A percentile compares a stretch with the other conserved stretches of the same genome.
phyloP scores from a whole-genome alignment of 2,888 invertebrate genomes.

The Nowickia ferox region DNA sequence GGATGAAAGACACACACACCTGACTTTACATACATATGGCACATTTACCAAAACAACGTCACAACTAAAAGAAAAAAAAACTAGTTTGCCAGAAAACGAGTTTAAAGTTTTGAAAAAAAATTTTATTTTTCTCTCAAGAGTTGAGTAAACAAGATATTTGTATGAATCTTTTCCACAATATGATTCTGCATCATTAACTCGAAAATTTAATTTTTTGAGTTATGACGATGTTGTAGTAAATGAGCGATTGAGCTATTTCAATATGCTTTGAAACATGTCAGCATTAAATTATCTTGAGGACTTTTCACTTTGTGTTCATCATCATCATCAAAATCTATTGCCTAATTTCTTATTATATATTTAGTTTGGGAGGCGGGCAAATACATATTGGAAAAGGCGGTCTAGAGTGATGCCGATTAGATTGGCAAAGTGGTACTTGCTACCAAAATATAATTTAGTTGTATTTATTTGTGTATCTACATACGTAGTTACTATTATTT shows the following conservation, averaged over 20 bases:
- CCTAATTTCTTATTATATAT: constrained; percentile 1
- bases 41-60: too few relatives aligned
- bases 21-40: too few relatives aligned
- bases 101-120: too few relatives aligned
- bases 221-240: too few relatives aligned
- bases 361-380: neutral
- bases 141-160: too few relatives aligned
- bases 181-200: too few relatives aligned
- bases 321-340: constrained; percentile 7
- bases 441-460: constrained; percentile 41
- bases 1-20: too few relatives aligned
- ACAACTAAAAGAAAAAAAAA: too few relatives aligned
- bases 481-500: constrained; percentile 13
- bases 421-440: constrained; percentile 38
- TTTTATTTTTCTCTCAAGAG: too few relatives aligned
- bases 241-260: neutral
- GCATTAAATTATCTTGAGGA: constrained; percentile 46
- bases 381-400: neutral
- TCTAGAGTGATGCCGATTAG: neutral
- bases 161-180: too few relatives aligned
- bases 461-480: neutral
- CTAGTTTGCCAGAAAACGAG: too few relatives aligned
- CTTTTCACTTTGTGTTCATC: constrained; percentile 25
- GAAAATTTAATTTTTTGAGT: too few relatives aligned
- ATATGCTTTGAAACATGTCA: constrained; percentile 51